Evolutionary conservation across 1,140 invertebrate genomes (phyloP).

Genomic region (Gonatopus flavifemur): DNA sequence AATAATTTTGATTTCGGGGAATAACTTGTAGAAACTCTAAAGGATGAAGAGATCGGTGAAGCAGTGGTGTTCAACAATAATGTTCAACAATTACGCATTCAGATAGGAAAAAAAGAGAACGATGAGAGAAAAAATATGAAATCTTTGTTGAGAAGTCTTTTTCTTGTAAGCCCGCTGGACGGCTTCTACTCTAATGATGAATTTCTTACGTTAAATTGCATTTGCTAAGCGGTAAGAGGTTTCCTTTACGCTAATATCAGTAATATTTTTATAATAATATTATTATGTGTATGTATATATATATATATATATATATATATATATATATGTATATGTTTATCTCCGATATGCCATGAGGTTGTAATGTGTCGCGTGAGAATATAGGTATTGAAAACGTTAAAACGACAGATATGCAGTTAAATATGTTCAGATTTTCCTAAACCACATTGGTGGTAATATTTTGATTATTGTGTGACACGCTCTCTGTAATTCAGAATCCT

Average conservation of each 20-base stretch:
- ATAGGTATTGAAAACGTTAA: conserved; percentile 14
- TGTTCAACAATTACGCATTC: too few relatives aligned
- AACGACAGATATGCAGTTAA: conserved; percentile 8
- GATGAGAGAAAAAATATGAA: conserved; percentile 20
- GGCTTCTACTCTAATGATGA: conserved; percentile 46
- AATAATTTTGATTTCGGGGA: too few relatives aligned
- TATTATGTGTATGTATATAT: too few relatives aligned
- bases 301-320: conserved; percentile 1
- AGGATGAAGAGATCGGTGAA: too few relatives aligned
- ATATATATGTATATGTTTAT: conserved; percentile 2
- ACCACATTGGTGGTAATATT: too few relatives aligned
- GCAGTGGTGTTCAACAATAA: too few relatives aligned
- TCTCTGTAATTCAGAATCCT: too few relatives aligned
- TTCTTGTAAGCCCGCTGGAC: conserved; percentile 45
- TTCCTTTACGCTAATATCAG: conserved; percentile 17
- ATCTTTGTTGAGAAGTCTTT: conserved; percentile 24
- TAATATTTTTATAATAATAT: conserved; percentile 3
- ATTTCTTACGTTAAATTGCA: conserved; percentile 21
- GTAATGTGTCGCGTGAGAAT: conserved; percentile 5
- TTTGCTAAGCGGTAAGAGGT: conserved; percentile 32
- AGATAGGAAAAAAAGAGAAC: conserved; percentile 18
- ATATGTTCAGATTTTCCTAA: too few relatives aligned
- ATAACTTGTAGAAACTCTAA: too few relatives aligned
- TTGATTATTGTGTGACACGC: too few relatives aligned
- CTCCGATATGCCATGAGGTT: conserved; percentile 4